Percentiles rank a stretch among this genome's conserved stretches.
Conservation (phyloP, 2,113 vertebrate species). For the Mormyrus lacerda region DNA sequence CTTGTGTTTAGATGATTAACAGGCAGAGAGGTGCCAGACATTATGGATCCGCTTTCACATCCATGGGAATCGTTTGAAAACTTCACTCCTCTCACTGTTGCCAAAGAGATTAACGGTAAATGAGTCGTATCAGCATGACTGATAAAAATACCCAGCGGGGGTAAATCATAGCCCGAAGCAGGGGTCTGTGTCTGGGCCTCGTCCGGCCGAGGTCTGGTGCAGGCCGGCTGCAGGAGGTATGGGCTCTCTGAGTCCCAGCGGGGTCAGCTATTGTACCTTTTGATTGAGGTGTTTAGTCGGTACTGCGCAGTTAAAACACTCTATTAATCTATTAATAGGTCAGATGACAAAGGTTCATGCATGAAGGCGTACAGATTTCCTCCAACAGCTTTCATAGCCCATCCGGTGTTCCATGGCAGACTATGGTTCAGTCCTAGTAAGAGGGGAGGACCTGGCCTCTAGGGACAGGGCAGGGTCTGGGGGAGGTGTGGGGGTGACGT, state of each 20-base stretch:
- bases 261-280: not conserved
- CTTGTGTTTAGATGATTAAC: constrained; percentile 5
- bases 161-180: not conserved
- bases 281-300: not conserved
- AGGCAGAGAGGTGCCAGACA: not conserved
- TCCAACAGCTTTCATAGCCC: constrained; percentile 10
- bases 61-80: not conserved
- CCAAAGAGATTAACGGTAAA: not conserved
- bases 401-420: constrained; percentile 12
- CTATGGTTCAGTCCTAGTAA: not conserved
- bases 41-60: not conserved
- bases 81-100: not conserved
- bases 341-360: not conserved
- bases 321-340: not conserved
- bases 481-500: not conserved
- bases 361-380: constrained; percentile 5
- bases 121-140: not conserved
- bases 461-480: not conserved
- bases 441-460: not conserved
- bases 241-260: not conserved
- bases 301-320: not conserved
- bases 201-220: not conserved
- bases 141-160: not conserved
- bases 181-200: not conserved
- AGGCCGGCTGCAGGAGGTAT: not conserved